Percentiles rank a stretch among this genome's conserved stretches.
Evolutionary conservation across 2,797 vertebrate genomes (phyloP).

Genomic region (Danio tinwini): DNA sequence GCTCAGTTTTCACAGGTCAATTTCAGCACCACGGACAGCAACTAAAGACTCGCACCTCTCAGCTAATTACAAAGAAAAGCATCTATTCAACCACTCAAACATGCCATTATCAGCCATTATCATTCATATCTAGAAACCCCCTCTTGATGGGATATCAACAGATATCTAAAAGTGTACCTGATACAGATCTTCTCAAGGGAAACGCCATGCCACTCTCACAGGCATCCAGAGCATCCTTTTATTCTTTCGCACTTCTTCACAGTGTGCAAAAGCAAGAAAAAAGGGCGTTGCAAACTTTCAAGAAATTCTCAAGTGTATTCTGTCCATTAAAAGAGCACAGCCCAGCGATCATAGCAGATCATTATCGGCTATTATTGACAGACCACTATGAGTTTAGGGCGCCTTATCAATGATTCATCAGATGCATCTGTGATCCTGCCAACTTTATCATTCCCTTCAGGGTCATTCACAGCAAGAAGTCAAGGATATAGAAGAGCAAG

Average conservation of each 20-base stretch:
- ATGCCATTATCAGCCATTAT: not conserved
- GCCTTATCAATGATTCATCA: slow-evolving; percentile 96
- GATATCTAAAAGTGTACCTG: slow-evolving; percentile 84
- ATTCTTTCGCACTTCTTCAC: slow-evolving; percentile 66
- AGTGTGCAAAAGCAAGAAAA: slow-evolving; percentile 65
- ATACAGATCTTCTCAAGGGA: slow-evolving; percentile 91
- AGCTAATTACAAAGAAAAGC: not conserved
- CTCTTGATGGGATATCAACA: slow-evolving; percentile 13
- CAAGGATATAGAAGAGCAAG: not conserved
- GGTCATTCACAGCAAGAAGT: slow-evolving; percentile 26
- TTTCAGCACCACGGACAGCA: slow-evolving; percentile 70
- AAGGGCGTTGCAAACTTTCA: slow-evolving; percentile 86
- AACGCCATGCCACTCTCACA: slow-evolving; percentile 87
- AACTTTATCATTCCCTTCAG: slow-evolving; percentile 51
- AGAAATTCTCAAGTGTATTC: slow-evolving; percentile 90
- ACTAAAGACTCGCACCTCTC: not conserved
- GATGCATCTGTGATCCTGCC: slow-evolving; percentile 77
- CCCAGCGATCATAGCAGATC: slow-evolving; percentile 92
- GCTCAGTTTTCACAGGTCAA: not conserved
- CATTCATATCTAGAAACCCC: not conserved
- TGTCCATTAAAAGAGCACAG: slow-evolving; percentile 88
- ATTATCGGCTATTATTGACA: slow-evolving; percentile 96
- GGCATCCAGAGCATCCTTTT: slow-evolving; percentile 67
- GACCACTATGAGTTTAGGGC: slow-evolving; percentile 93
- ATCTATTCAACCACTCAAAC: not conserved